Conservation (phyloP, 1,140 invertebrate species). For the Hermetia illucens region DNA sequence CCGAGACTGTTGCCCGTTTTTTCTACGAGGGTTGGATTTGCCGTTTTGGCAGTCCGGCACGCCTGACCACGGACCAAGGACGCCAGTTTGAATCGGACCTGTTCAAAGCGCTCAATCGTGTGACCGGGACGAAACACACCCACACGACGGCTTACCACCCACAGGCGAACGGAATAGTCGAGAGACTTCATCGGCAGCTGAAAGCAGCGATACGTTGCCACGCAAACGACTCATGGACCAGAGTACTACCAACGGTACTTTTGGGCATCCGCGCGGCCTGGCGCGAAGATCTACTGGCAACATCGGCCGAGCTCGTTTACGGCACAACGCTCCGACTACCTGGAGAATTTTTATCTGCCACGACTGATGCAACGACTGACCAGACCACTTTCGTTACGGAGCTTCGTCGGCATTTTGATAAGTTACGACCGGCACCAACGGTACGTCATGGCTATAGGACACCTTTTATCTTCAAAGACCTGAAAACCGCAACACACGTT, state of each 20-base stretch:
- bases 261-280: constrained; percentile 15
- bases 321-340: constrained; percentile 12
- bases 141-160: constrained; percentile 21
- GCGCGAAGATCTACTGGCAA: constrained; percentile 15
- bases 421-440: constrained; percentile 6
- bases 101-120: constrained; percentile 9
- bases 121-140: constrained; percentile 11
- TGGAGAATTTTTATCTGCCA: background rate
- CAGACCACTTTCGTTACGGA: background rate
- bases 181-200: constrained; percentile 22
- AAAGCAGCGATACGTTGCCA: constrained; percentile 18
- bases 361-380: background rate
- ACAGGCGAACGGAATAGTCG: constrained; percentile 18
- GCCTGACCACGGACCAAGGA: constrained; percentile 19
- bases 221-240: constrained; percentile 13
- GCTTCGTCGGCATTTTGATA: no score
- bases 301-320: constrained; percentile 15
- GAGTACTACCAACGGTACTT: constrained; percentile 20
- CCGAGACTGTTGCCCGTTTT: constrained; percentile 13
- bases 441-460: constrained; percentile 8
- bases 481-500: constrained; percentile 9
- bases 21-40: constrained; percentile 18
- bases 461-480: constrained; percentile 13
- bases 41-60: constrained; percentile 11
- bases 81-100: constrained; percentile 18